A percentile compares a stretch with the other conserved stretches of the same genome.
Conservation (phyloP, 2,113 vertebrate genomes). For the Nyctereutes procyonoides region DNA sequence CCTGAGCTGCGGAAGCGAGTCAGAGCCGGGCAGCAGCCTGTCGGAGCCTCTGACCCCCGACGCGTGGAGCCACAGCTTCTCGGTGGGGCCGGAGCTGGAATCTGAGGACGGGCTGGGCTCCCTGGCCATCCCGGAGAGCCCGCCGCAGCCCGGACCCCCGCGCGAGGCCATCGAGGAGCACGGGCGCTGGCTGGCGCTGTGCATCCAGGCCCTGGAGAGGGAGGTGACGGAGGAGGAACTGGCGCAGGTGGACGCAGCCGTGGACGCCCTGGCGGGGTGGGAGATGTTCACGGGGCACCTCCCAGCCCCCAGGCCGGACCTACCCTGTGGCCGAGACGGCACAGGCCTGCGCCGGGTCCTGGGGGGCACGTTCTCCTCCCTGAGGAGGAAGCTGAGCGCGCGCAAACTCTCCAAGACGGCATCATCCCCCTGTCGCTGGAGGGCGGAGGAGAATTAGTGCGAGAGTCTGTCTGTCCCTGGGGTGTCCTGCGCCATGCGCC, state of each 20-base stretch:
- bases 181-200: conserved; percentile 82
- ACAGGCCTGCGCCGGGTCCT: conserved; percentile 81
- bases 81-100: conserved; percentile 75
- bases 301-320: conserved; percentile 74
- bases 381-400: conserved; percentile 83
- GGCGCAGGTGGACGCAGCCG: conserved; percentile 75
- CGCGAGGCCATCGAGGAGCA: conserved; percentile 80
- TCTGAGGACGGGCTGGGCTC: conserved; percentile 72
- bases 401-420: conserved; percentile 81
- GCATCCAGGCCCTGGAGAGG: conserved; percentile 85
- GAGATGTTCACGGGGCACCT: conserved; percentile 86
- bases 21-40: conserved; percentile 79
- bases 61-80: conserved; percentile 74
- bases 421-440: conserved; percentile 71
- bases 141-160: rapidly evolving
- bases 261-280: conserved; percentile 84
- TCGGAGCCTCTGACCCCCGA: conserved; percentile 81
- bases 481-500: neutral
- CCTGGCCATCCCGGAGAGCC: neutral
- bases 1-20: conserved; percentile 84
- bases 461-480: neutral
- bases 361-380: conserved; percentile 85
- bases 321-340: conserved; percentile 73
- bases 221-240: conserved; percentile 84
- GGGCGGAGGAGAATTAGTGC: conserved; percentile 81